A percentile compares a stretch with the other conserved stretches of the same genome.
These are phyloP conservation scores for Piliocolobus tephrosceles DNA, from an alignment of 2,113 vertebrate species.

Conservation along the genomic window DNA sequence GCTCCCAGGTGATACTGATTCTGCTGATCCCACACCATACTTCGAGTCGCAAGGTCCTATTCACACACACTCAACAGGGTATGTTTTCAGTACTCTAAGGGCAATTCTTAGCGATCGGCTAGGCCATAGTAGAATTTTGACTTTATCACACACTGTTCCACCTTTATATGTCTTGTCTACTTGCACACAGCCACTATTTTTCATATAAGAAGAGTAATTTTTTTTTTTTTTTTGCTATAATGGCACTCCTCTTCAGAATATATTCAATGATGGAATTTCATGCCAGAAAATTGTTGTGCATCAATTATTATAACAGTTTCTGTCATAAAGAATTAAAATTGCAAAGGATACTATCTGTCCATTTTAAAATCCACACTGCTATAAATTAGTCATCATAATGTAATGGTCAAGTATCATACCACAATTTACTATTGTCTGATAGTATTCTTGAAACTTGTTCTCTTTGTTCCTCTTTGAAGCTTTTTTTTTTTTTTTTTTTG, in stretches of 20 bases:
- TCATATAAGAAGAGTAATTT: neutral
- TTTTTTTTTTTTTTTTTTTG: too few species aligned
- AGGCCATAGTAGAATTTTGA: neutral
- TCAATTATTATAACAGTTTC: neutral
- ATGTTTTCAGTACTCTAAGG: neutral
- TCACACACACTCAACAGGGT: neutral
- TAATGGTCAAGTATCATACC: neutral
- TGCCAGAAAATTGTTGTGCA: neutral
- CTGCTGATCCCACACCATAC: neutral
- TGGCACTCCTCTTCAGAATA: neutral
- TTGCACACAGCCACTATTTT: neutral
- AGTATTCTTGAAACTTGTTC: neutral
- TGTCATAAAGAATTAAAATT: neutral
- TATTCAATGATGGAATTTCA: constrained; percentile 21
- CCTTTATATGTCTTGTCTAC: neutral
- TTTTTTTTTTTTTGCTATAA: constrained; percentile 19
- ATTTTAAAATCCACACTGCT: neutral
- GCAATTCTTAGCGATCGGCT: neutral
- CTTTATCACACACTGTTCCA: neutral
- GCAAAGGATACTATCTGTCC: neutral
- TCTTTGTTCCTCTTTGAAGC: constrained; percentile 32
- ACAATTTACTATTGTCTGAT: neutral
- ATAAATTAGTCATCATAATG: neutral
- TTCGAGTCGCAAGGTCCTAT: neutral
- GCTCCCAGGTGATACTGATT: neutral